These are phyloP conservation scores for Bombylius major DNA, from an alignment of 2,888 invertebrate species.

Conservation along the genomic window DNA sequence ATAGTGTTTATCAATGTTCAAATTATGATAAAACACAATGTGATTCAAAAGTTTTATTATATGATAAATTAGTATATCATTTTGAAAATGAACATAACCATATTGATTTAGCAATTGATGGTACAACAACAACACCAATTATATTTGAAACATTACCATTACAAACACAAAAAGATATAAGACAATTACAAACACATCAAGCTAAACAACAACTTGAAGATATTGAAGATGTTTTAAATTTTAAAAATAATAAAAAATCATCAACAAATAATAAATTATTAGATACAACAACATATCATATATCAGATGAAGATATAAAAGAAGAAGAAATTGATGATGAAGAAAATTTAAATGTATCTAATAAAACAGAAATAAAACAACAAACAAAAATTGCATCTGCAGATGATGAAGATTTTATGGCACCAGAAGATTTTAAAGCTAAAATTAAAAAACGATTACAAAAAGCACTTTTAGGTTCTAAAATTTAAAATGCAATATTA, in stretches of 20 bases:
- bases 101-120: conserved; percentile 31
- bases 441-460: conserved; percentile 32
- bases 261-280: neutral
- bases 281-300: neutral
- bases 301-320: neutral
- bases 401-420: conserved; percentile 13
- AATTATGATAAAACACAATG: conserved; percentile 22
- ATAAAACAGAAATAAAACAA: neutral
- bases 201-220: neutral
- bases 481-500: conserved; percentile 18
- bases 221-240: neutral
- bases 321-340: neutral
- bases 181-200: neutral
- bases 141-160: conserved; percentile 1
- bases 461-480: conserved; percentile 23
- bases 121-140: conserved; percentile 26
- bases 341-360: neutral
- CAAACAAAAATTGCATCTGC: neutral
- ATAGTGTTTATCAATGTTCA: conserved; percentile 13
- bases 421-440: conserved; percentile 28
- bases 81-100: conserved; percentile 30
- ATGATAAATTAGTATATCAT: conserved; percentile 29
- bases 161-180: no score
- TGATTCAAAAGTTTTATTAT: conserved; percentile 27
- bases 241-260: neutral